Base-by-base conservation (phyloP, 2,888 invertebrate genomes). In the Drosophila kanekoi region DNA sequence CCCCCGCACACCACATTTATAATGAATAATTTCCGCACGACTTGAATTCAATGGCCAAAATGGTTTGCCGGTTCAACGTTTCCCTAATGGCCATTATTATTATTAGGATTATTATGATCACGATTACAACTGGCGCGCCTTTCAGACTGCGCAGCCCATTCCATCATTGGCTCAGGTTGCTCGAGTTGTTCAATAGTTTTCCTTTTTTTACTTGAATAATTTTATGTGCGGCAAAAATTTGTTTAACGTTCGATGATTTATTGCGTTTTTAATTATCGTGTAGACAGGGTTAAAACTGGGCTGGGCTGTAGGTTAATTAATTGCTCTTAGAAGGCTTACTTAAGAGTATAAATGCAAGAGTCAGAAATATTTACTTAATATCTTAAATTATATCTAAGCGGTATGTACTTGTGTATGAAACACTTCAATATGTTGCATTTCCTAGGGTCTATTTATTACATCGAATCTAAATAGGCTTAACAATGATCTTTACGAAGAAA, bases 1-100 rank as follows among this genome's bases (percentile, higher is more conserved):
- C 48, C 43, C 48, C 32, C 32, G 23, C 20, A 56, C 44, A 53
- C 59, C 76, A 87, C 54, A 53, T 81, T 76, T 62, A 82, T 88
- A 85, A 89, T 87, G 89, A 87, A 87, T 87, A 84, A 85, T 87
- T 85, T 85, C 85, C 85, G 87, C 84, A 72, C 74, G 87, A 84
- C 64, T 84, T 72, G 77, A 74, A 84, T 77, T 78, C 84, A 87
- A 87, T 81, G 73, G 87, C 66, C 68, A 80, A 80, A 88, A 81
- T 73, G 62, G 69, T 84, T 81, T 60, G 83, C 67, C 80, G 68
- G 70, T 64, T 72, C 67, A 81, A 79, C 64, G 75, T 75, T 87
- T 81, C 61, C 84, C 78, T 86, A 86, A 84, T 86, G 81, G 81
- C 89, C 84, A 83, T 83, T 86, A 86, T 83, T 83, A 83, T 86